A percentile compares a stretch with the other conserved stretches of the same genome.
phyloP scores from a whole-genome alignment of 2,888 invertebrate species.

The Synanthedon myopaeformis region DNA sequence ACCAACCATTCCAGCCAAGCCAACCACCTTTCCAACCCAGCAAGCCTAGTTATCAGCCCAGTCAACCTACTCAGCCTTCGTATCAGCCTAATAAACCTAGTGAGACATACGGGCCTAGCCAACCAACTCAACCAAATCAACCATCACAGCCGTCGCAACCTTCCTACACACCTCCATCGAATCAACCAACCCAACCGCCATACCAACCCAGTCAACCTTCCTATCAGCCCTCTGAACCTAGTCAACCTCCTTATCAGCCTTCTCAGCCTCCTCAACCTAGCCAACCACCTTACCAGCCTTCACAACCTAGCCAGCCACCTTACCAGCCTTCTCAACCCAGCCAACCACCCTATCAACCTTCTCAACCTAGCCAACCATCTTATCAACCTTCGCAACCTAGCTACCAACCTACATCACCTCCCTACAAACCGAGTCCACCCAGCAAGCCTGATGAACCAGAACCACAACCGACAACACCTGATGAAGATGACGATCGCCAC shows the following conservation, averaged over 20 bases:
- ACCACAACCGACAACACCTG: constrained; percentile 10
- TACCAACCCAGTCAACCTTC: constrained; percentile 13
- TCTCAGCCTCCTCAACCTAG: constrained; percentile 17
- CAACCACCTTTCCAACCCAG: constrained; percentile 19
- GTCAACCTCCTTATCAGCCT: constrained; percentile 14
- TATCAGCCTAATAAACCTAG: constrained; percentile 13
- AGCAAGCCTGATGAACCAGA: constrained; percentile 9
- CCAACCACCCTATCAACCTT: constrained; percentile 8
- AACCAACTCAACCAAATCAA: constrained; percentile 17
- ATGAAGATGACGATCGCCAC: constrained; percentile 74
- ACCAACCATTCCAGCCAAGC: constrained; percentile 20
- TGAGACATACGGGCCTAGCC: constrained; percentile 10
- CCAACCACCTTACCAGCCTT: constrained; percentile 12
- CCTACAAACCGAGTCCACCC: constrained; percentile 16
- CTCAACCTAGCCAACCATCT: constrained; percentile 14
- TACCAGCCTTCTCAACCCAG: constrained; percentile 6
- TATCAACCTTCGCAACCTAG: constrained; percentile 14
- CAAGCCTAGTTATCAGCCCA: constrained; percentile 20
- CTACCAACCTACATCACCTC: constrained; percentile 10
- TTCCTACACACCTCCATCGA: constrained; percentile 15
- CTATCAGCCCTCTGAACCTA: constrained; percentile 14
- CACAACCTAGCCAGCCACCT: constrained; percentile 15
- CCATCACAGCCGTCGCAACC: constrained; percentile 19
- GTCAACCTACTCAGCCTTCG: constrained; percentile 14
- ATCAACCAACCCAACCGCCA: constrained; percentile 14